These are phyloP conservation scores for Pseudomyrmex flavicornis DNA, from an alignment of 1,140 invertebrate genomes.

Conservation along the genomic window DNA sequence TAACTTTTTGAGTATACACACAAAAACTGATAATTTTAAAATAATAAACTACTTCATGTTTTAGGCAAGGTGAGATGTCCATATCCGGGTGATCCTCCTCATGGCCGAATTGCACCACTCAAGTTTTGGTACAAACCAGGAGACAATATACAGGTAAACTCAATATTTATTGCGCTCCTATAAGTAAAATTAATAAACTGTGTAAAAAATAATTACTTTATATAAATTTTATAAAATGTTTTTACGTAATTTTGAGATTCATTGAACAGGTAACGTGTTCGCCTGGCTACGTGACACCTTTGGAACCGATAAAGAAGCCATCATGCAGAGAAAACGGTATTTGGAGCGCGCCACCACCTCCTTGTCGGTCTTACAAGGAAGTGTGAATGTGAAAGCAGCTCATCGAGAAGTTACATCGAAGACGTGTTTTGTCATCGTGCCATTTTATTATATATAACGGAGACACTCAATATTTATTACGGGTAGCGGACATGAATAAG, in stretches of 20 bases:
- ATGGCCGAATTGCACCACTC: conserved; percentile 89
- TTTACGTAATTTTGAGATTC: neutral
- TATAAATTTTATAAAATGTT: neutral
- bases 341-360: conserved; percentile 84
- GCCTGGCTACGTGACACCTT: conserved; percentile 87
- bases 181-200: neutral
- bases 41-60: conserved; percentile 44
- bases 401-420: neutral
- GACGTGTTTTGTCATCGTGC: neutral
- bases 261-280: conserved; percentile 87
- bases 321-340: conserved; percentile 83
- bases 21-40: neutral
- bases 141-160: conserved; percentile 87
- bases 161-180: neutral
- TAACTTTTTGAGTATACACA: too few species aligned
- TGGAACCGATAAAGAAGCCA: conserved; percentile 82
- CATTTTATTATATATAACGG: conserved; percentile 31
- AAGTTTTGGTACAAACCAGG: conserved; percentile 92
- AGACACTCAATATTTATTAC: conserved; percentile 45
- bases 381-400: conserved; percentile 74
- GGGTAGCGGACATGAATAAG: conserved; percentile 31
- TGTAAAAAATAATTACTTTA: too few species aligned
- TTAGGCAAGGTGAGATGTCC: conserved; percentile 91
- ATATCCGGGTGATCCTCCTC: conserved; percentile 90
- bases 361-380: conserved; percentile 84